These are phyloP conservation scores for Pteronotus mesoamericanus DNA, from an alignment of 2,797 vertebrate species.

Conservation along the genomic window DNA sequence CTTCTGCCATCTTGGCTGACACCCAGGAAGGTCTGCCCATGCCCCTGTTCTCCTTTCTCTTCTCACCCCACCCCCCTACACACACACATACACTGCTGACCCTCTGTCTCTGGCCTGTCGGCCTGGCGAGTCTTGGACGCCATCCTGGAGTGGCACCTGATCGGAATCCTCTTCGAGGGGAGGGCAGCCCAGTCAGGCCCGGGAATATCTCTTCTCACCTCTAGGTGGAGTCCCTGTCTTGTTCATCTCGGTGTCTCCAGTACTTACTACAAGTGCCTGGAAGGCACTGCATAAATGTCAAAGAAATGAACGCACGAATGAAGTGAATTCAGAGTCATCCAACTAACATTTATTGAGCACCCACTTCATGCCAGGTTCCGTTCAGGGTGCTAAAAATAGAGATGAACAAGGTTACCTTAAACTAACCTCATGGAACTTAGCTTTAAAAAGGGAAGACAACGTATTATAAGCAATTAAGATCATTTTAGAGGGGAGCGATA, in stretches of 20 bases:
- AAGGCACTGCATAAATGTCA: not conserved
- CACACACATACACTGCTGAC: not conserved
- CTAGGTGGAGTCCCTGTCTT: not conserved
- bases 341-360: not conserved
- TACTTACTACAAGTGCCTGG: not conserved
- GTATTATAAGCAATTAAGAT: not conserved
- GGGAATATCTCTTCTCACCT: not conserved
- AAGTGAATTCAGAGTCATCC: not conserved
- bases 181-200: not conserved
- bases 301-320: not conserved
- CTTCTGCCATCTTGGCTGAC: not conserved
- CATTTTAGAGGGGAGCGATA: not conserved
- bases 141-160: not conserved
- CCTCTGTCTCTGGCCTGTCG: not conserved
- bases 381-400: not conserved
- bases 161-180: not conserved
- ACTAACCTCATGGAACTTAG: not conserved
- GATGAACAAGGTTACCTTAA: not conserved
- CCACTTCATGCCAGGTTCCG: not conserved
- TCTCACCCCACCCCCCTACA: no score
- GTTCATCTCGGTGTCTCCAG: not conserved
- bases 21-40: not conserved
- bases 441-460: not conserved
- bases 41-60: not conserved
- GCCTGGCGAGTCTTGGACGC: not conserved